A percentile compares a stretch with the other conserved stretches of the same genome.
Evolutionary conservation across 2,888 invertebrate genomes (phyloP).

Genomic region (Liopterus haemorrhoidalis): DNA sequence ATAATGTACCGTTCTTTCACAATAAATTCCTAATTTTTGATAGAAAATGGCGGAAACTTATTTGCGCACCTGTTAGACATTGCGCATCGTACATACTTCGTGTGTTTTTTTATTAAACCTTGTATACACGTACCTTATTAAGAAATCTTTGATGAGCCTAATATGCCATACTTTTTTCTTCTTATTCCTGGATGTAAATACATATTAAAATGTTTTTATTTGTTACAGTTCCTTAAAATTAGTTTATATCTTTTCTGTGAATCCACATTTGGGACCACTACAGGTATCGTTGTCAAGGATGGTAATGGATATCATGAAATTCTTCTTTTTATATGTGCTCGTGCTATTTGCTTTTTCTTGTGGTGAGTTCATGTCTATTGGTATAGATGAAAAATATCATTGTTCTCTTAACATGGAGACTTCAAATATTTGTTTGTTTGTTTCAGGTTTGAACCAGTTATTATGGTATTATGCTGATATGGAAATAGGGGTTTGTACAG

Average conservation of each 20-base stretch:
- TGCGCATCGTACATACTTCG: too few relatives aligned
- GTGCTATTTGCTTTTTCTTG: slow-evolving; percentile 95
- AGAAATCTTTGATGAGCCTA: neutral
- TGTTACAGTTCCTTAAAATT: slow-evolving; percentile 82
- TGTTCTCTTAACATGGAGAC: neutral
- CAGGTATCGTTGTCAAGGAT: slow-evolving; percentile 91
- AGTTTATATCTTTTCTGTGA: slow-evolving; percentile 96
- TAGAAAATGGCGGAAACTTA: too few relatives aligned
- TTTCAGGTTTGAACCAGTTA: slow-evolving; percentile 72
- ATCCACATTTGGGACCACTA: slow-evolving; percentile 92
- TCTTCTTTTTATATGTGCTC: slow-evolving; percentile 86
- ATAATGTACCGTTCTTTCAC: too few relatives aligned
- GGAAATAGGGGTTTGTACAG: slow-evolving; percentile 73
- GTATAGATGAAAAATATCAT: neutral
- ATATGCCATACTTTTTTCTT: neutral
- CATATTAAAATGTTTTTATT: slow-evolving; percentile 21
- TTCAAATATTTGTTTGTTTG: neutral
- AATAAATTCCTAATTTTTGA: too few relatives aligned
- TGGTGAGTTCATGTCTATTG: slow-evolving; percentile 55
- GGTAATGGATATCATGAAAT: slow-evolving; percentile 95
- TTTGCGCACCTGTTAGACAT: too few relatives aligned
- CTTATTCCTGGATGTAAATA: too few relatives aligned
- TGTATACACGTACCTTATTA: too few relatives aligned
- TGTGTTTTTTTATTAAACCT: too few relatives aligned
- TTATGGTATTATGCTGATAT: slow-evolving; percentile 89